Base-by-base conservation (phyloP, 2,888 invertebrate genomes). In the Idaea straminata region DNA sequence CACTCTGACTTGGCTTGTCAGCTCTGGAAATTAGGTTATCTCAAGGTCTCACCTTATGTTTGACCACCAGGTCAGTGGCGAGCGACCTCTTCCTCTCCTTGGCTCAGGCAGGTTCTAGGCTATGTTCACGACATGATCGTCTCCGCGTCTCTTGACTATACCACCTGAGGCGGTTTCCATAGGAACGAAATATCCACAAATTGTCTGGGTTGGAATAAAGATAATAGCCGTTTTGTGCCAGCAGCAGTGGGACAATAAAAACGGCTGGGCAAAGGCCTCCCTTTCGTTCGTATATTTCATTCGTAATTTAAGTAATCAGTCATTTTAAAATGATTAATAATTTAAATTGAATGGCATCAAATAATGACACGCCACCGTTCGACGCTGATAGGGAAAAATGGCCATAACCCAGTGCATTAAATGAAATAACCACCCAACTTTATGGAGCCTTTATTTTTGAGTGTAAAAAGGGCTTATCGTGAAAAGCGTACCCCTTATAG, bases 401-500 rank as follows among this genome's bases (percentile, higher is more conserved):
- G 13, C 47, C 13, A 47, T 47, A 47, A 47, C 66, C 63, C 59
- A 58, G 59, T 68, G 64, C 67, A 70, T 69, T 69, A 64, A 70
- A 68, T 63, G 66, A 70, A 69, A 69, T 69, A 63, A 65, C 62
- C 64, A 63, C 62, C 66, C 64, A 62, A 67, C 66, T 70, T 68
- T 70, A 62, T 61, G 66, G 61, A 62, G 57, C 57, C 61, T 60
- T 62, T 66, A 61, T 61, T 62, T 66, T 63, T 61, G 63, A 66
- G 62, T 65, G 69, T 59, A 66, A 65, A 64, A 66, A 65, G 70
- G 60, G 70, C 72, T 69, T 70, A 71, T 72, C 74, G 63, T 69
- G 71, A 67, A 70, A 68, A 65, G 69, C 65, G 71, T 57, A 67
- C 68, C 66, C 68, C 66, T 64, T 72, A 72, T 70, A 69, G 69